A percentile compares a stretch with the other conserved stretches of the same genome.
phyloP scores from a whole-genome alignment of 2,797 vertebrate species.

The Catamblyrhynchus diadema region DNA sequence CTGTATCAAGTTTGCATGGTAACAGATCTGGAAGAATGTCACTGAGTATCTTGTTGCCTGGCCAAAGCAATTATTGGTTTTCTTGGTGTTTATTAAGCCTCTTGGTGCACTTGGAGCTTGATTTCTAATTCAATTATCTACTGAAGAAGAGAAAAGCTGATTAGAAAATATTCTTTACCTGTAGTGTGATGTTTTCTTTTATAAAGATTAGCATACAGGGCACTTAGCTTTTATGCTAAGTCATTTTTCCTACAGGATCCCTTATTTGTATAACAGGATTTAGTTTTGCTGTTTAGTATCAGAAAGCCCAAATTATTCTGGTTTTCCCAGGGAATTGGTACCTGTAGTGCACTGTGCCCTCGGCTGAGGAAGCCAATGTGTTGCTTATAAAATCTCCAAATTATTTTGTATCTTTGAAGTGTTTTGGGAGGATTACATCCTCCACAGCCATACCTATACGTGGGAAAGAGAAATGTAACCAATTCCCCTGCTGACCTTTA shows the following conservation, averaged over 20 bases:
- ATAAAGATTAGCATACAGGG: background rate
- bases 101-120: background rate
- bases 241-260: background rate
- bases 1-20: background rate
- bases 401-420: background rate
- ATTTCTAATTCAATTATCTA: background rate
- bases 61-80: background rate
- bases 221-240: background rate
- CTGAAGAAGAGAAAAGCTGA: background rate
- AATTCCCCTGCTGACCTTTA: slow-evolving; percentile 62
- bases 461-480: slow-evolving; percentile 56
- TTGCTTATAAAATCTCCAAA: background rate
- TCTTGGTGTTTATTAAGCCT: background rate
- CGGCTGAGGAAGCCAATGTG: background rate
- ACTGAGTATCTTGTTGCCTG: background rate
- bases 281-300: background rate
- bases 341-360: background rate
- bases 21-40: background rate
- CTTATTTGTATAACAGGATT: background rate
- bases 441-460: background rate
- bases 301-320: background rate
- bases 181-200: background rate
- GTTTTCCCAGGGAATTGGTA: background rate
- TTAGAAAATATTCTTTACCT: background rate
- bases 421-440: background rate